A percentile compares a stretch with the other conserved stretches of the same genome.
These are phyloP conservation scores for Idaea dimidiata DNA, from an alignment of 2,888 invertebrate genomes.

Conservation along the genomic window DNA sequence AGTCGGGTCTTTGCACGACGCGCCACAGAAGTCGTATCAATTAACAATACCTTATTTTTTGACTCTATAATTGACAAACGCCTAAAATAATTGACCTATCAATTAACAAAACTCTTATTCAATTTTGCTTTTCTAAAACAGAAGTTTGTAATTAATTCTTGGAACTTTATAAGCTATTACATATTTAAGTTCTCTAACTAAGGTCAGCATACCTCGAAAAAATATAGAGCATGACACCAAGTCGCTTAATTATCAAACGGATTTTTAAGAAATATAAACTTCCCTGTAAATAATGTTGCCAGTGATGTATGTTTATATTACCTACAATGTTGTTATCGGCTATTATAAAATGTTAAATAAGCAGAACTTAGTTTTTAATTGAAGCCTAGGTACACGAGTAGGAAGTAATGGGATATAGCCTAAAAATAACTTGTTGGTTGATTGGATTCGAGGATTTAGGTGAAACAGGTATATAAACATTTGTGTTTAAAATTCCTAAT, in stretches of 20 bases:
- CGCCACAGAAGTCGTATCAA: too few relatives aligned
- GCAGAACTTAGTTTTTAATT: constrained; percentile 20
- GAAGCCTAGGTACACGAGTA: constrained; percentile 16
- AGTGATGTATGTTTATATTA: background rate
- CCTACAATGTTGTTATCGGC: constrained; percentile 2
- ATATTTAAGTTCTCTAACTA: too few relatives aligned
- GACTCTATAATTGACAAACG: too few relatives aligned
- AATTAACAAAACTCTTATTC: too few relatives aligned
- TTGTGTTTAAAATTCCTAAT: background rate
- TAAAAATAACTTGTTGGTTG: constrained; percentile 20
- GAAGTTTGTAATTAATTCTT: too few relatives aligned
- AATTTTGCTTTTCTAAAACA: too few relatives aligned
- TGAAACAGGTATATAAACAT: constrained; percentile 19
- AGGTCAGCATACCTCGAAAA: background rate
- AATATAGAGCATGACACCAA: constrained; percentile 20
- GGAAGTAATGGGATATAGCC: constrained; percentile 29
- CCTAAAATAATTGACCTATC: too few relatives aligned
- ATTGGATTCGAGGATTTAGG: constrained; percentile 33
- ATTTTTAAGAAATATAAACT: constrained; percentile 18
- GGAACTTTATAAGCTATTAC: too few relatives aligned
- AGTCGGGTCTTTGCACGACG: too few relatives aligned
- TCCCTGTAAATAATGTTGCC: constrained; percentile 10
- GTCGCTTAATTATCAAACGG: constrained; percentile 16
- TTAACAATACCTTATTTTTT: too few relatives aligned
- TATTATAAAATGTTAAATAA: constrained; percentile 13